These are phyloP conservation scores for Phallusia fumigata DNA, from an alignment of 23 tunicate genomes.

Conservation along the genomic window DNA sequence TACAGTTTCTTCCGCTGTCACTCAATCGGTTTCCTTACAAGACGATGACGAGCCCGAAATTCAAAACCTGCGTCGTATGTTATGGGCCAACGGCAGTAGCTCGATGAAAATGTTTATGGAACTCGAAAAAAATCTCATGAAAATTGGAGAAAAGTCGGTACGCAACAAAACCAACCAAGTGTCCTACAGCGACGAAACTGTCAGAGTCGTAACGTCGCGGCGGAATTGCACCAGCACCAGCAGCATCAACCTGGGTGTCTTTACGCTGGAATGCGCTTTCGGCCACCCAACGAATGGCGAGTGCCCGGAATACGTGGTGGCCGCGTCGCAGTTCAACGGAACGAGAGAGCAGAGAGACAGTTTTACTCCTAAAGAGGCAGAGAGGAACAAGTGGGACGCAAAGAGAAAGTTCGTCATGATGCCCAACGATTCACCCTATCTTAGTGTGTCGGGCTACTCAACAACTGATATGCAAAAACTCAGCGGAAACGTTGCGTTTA, in stretches of 20 bases:
- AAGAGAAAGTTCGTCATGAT: background rate
- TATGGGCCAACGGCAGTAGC: too few species aligned
- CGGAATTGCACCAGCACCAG: too few species aligned
- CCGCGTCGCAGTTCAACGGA: background rate
- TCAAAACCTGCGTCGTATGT: too few species aligned
- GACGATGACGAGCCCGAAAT: too few species aligned
- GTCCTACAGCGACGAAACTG: too few species aligned
- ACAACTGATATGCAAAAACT: background rate
- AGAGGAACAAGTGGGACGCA: background rate
- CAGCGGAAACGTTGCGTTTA: background rate
- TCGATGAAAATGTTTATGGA: too few species aligned
- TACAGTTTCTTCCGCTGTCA: too few species aligned
- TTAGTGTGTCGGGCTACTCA: background rate
- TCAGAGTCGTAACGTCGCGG: too few species aligned
- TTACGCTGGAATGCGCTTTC: background rate
- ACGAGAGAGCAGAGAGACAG: background rate
- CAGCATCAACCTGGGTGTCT: background rate
- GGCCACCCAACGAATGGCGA: background rate
- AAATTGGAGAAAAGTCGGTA: too few species aligned
- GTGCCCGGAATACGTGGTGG: background rate
- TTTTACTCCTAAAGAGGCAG: background rate
- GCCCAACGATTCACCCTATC: background rate
- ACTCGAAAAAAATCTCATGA: background rate
- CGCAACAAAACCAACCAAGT: too few species aligned
- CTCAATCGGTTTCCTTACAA: too few species aligned